Base-by-base conservation (phyloP, 2,888 invertebrate species). In the Oligia fasciuncula region DNA sequence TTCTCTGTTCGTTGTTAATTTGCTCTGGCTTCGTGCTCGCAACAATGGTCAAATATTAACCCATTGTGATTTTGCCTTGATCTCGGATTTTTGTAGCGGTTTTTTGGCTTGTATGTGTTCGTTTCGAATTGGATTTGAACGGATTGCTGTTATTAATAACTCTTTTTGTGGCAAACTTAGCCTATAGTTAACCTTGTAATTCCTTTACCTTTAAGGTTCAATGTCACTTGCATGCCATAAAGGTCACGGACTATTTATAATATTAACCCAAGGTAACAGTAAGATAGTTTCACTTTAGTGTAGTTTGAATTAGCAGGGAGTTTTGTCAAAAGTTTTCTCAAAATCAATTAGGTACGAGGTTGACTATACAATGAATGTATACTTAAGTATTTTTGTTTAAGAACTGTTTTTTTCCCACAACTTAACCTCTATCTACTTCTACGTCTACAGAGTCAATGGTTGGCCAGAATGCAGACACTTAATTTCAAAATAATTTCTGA, bases 1-100 rank as follows among this genome's bases (percentile, higher is more conserved):
- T 94, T 94, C 93, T 94, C 94, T 92, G 92, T 92, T 88, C 92
- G 88, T 91, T 92, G 91, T 92, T 94, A 92, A 93, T 95, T 95
- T 93, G 88, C 88, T 81, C 85, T 88, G 83, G 85, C 87, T 88
- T 86, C 88, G 91, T 85, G 87, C 88, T 85, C 82, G 90, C 80
- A 77, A 83, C 84, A 85, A 76, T 80, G 70, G 72, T 66, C 81
- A 78, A 77, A 84, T 90, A 91, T 88, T 88, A 84, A 79, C 70
- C 76, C 70, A 84, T 84, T 79, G 72, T 63, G 76, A 81, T 84
- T 88, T 80, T 79, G 78, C 76, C 81, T 74, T 71, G 68, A 81
- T 78, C 76, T 84, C 51, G 40, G 67, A 63, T 79, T 86, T 71
- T 67, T 71, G 54, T 13, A 11, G 11, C 14, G 9, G 40, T 29